These are phyloP conservation scores for Halichoerus grypus DNA, from an alignment of 2,113 vertebrate species.

Conservation along the genomic window DNA sequence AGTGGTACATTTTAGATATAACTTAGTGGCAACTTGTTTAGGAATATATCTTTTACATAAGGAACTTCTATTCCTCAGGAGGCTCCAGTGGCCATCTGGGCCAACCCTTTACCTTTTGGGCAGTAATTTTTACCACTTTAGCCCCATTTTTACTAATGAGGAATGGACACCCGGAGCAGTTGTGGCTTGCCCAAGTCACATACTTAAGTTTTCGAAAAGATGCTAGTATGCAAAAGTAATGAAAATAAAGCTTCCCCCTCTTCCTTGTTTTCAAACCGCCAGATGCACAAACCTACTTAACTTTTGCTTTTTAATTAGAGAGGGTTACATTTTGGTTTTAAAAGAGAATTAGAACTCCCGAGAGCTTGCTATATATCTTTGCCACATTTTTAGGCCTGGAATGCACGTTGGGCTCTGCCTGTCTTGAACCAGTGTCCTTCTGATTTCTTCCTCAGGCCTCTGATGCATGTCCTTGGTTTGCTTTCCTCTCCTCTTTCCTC, in stretches of 20 bases:
- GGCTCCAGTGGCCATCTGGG: background rate
- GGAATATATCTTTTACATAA: background rate
- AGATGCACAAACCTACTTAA: background rate
- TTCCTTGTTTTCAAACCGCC: slow-evolving; percentile 27
- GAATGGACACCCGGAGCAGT: background rate
- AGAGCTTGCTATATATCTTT: background rate
- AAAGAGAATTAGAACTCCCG: background rate
- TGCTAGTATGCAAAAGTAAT: background rate
- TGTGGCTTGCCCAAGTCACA: background rate
- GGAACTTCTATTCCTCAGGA: background rate
- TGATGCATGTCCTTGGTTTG: background rate
- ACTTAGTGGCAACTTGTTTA: background rate
- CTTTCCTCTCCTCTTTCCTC: background rate
- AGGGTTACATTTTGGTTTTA: background rate
- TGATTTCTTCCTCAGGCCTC: background rate
- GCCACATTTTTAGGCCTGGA: background rate
- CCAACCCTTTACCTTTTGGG: background rate
- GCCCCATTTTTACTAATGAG: background rate
- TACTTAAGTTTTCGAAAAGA: background rate
- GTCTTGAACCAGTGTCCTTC: background rate
- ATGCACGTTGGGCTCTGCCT: background rate
- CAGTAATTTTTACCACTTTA: background rate
- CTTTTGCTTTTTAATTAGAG: background rate
- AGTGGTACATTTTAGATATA: background rate
- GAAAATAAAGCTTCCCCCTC: background rate